A percentile compares a stretch with the other conserved stretches of the same genome.
phyloP scores from a whole-genome alignment of 2,113 vertebrate species.

The Dicaeum eximium region DNA sequence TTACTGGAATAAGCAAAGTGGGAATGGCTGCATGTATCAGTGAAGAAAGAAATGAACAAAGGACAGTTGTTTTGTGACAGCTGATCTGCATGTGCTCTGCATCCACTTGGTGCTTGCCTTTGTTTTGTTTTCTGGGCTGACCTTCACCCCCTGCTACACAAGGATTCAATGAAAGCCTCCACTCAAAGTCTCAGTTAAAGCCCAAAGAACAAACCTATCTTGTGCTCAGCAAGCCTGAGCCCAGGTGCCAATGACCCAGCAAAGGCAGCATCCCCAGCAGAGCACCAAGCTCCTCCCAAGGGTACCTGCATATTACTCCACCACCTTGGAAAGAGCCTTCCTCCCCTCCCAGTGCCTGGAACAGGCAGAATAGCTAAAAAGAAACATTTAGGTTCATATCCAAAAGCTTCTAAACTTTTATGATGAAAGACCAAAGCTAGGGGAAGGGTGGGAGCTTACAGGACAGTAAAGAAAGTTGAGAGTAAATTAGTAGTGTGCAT shows the following conservation, averaged over 20 bases:
- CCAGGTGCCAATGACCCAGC: neutral
- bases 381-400: neutral
- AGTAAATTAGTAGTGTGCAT: neutral
- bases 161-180: neutral
- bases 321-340: neutral
- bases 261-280: neutral
- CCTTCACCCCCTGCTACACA: neutral
- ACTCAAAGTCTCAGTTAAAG: neutral
- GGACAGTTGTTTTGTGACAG: neutral
- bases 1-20: neutral
- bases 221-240: neutral
- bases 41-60: neutral
- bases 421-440: neutral
- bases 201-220: neutral
- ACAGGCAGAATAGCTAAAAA: neutral
- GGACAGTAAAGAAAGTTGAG: neutral
- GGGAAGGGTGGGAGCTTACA: neutral
- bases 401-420: neutral
- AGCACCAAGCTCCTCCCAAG: neutral
- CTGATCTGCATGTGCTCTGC: neutral
- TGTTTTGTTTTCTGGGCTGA: conserved; percentile 22
- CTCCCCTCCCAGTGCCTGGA: neutral
- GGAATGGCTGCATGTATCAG: neutral
- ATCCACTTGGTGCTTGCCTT: neutral
- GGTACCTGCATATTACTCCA: neutral